These are phyloP conservation scores for Caenorhabditis afra DNA, from an alignment of 2,888 invertebrate genomes.

Conservation along the genomic window DNA sequence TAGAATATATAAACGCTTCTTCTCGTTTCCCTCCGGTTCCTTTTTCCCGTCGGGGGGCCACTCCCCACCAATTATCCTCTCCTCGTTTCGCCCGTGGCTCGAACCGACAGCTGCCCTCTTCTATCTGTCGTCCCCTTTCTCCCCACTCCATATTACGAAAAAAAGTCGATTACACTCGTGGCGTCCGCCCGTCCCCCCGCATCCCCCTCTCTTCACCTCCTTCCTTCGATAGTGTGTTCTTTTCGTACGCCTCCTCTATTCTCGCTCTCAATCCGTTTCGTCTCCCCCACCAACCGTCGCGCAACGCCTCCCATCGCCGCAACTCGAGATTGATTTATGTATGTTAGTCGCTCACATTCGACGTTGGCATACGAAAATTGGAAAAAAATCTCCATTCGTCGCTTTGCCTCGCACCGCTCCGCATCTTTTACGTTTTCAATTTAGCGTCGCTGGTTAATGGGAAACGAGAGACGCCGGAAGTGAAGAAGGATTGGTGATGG, in stretches of 20 bases:
- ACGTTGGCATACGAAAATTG: too few relatives aligned
- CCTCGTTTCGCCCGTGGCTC: constrained; percentile 14
- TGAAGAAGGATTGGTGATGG: too few relatives aligned
- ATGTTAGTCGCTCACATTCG: too few relatives aligned
- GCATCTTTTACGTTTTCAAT: too few relatives aligned
- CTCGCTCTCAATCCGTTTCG: not conserved
- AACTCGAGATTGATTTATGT: constrained; percentile 20
- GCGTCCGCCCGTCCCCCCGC: constrained; percentile 3
- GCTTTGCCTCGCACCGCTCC: too few relatives aligned
- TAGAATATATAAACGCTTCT: too few relatives aligned
- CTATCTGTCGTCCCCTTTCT: not conserved
- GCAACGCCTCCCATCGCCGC: constrained; percentile 8
- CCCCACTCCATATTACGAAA: constrained; percentile 26
- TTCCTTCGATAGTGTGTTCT: constrained; percentile 18
- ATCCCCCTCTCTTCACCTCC: too few relatives aligned
- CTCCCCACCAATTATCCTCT: constrained; percentile 6
- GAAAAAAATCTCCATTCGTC: too few relatives aligned
- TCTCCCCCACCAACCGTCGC: too few relatives aligned
- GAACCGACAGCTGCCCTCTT: constrained; percentile 25
- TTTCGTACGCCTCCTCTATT: not conserved
- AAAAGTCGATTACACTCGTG: constrained; percentile 35
- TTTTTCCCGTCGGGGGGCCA: not conserved
- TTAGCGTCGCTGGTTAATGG: too few relatives aligned
- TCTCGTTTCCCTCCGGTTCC: too few relatives aligned
- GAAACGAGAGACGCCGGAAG: too few relatives aligned